Percentiles rank a stretch among this genome's conserved stretches.
These are phyloP conservation scores for Sinonovacula constricta DNA, from an alignment of 1,140 invertebrate species.

Conservation along the genomic window DNA sequence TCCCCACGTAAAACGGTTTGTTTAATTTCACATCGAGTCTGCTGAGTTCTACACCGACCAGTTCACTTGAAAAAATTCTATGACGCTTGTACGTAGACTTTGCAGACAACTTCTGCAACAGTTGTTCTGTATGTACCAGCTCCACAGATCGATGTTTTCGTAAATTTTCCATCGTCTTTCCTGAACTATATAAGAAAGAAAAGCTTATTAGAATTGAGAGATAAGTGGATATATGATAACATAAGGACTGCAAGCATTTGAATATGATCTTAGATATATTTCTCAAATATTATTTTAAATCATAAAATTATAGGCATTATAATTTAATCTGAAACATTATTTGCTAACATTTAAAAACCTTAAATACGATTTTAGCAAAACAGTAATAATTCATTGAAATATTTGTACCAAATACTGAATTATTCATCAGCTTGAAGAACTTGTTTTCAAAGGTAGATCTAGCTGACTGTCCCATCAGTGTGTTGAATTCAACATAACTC, in stretches of 20 bases:
- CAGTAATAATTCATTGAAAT: too few species aligned
- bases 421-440: conserved; percentile 41
- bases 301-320: neutral
- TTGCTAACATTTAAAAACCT: neutral
- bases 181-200: conserved; percentile 2
- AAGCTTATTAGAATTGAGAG: neutral
- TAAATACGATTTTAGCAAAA: too few species aligned
- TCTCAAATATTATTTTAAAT: neutral
- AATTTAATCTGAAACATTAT: neutral
- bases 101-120: conserved; percentile 28
- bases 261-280: neutral
- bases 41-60: conserved; percentile 45
- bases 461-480: too few species aligned
- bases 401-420: conserved; percentile 24
- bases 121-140: conserved; percentile 25
- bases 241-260: neutral
- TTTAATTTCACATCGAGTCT: conserved; percentile 22
- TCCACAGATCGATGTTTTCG: conserved; percentile 19
- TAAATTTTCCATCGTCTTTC: conserved; percentile 33
- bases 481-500: conserved; percentile 58
- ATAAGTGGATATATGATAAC: neutral
- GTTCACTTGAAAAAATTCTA: conserved; percentile 39
- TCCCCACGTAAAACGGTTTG: conserved; percentile 35
- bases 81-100: conserved; percentile 33
- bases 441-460: too few species aligned